Percentiles rank a stretch among this genome's conserved stretches.
These are phyloP conservation scores for Meda fulgida DNA, from an alignment of 2,797 vertebrate species.

Conservation along the genomic window DNA sequence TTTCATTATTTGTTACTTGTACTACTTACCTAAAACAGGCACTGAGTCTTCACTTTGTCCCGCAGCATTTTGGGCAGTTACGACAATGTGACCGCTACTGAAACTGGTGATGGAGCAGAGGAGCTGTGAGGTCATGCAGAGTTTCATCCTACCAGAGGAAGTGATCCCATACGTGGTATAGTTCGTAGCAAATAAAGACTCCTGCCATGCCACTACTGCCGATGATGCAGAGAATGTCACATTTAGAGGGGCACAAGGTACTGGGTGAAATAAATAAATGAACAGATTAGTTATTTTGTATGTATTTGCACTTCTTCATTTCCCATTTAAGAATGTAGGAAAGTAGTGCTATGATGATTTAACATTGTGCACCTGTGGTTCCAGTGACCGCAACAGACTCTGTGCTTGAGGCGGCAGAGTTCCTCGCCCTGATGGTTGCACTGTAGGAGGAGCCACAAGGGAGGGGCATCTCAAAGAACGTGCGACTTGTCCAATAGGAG, in stretches of 20 bases:
- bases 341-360: background rate
- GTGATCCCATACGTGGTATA: conserved; percentile 70
- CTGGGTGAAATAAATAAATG: conserved; percentile 61
- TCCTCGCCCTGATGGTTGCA: conserved; percentile 74
- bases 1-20: background rate
- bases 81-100: conserved; percentile 54
- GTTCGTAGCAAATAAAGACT: conserved; percentile 63
- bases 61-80: conserved; percentile 73
- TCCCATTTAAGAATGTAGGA: background rate
- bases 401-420: conserved; percentile 65
- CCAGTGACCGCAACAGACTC: conserved; percentile 66
- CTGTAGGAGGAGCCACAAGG: conserved; percentile 76
- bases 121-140: conserved; percentile 70
- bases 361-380: conserved; percentile 72
- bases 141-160: conserved; percentile 7
- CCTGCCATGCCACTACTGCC: conserved; percentile 70
- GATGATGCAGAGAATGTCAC: conserved; percentile 61
- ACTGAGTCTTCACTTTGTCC: conserved; percentile 72
- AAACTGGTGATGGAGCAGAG: conserved; percentile 68
- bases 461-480: conserved; percentile 77
- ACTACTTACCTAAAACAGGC: conserved; percentile 58
- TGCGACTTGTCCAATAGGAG: conserved; percentile 77
- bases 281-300: background rate
- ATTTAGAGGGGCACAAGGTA: conserved; percentile 74
- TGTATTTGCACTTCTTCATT: background rate